A percentile compares a stretch with the other conserved stretches of the same genome.
These are phyloP conservation scores for Netta rufina DNA, from an alignment of 2,797 vertebrate species.

Conservation along the genomic window DNA sequence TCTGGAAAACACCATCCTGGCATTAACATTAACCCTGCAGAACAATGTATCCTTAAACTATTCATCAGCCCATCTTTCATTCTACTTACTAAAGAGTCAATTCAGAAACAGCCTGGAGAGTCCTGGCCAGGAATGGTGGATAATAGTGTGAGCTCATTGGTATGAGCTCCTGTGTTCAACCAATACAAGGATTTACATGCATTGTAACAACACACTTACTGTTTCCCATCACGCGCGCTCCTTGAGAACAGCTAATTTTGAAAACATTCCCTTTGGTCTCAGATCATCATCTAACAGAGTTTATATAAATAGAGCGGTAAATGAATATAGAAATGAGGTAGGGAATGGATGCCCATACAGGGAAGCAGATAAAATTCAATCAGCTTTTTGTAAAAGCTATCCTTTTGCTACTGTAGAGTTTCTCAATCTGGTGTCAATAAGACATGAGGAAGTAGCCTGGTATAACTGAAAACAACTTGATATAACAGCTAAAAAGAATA, in stretches of 20 bases:
- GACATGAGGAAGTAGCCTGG: neutral
- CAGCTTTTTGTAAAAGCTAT: neutral
- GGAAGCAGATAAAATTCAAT: neutral
- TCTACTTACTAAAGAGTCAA: neutral
- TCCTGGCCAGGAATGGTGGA: constrained; percentile 26
- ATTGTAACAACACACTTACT: constrained; percentile 17
- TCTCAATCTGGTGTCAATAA: constrained; percentile 20
- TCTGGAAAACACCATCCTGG: neutral
- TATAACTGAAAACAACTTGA: neutral
- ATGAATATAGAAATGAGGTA: neutral
- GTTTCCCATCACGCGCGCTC: constrained; percentile 6
- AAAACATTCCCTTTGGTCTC: constrained; percentile 19
- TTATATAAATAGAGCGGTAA: neutral
- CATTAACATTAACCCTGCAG: neutral
- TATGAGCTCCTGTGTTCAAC: constrained; percentile 51
- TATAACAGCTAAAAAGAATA: neutral
- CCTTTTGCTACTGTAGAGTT: neutral
- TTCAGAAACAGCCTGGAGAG: neutral
- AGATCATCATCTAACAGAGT: constrained; percentile 19
- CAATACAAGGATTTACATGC: constrained; percentile 42
- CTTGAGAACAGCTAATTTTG: constrained; percentile 34
- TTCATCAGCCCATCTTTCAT: constrained; percentile 8
- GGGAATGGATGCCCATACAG: neutral
- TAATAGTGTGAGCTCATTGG: constrained; percentile 60
- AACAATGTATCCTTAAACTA: neutral